Base-by-base conservation (phyloP, 2,888 invertebrate genomes). In the Cephonodes hylas region DNA sequence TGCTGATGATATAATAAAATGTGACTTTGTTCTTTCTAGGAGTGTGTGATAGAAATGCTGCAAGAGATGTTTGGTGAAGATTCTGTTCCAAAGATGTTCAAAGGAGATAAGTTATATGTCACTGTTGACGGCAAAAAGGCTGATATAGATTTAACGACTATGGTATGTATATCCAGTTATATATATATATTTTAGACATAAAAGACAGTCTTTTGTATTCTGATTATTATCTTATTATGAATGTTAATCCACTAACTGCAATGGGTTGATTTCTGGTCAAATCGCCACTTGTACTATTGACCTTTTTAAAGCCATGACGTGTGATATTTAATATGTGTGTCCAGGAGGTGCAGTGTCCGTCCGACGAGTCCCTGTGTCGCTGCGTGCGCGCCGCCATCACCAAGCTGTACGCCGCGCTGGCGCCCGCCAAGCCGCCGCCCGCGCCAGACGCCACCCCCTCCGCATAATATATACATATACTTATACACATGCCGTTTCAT, bases 11-110 rank as follows among this genome's bases (percentile, higher is more conserved):
- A 4, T 23, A 23, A 45, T 23, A 5, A 22, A 10, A 8, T n/a
- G 4, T 4, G 18, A 1, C 13, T 31, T 34, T 62, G 10, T 60
- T n/a, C 18, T 59, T 81, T 80, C 2, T 81, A 95, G 94, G 97
- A 97, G 85, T 97, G 97, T 78, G 93, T 97, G 27, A 96, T 97
- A 69, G 97, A 97, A 86, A 96, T 97, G 95, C 77, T 98, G 25
- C 96, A 96, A 78, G 99, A 99, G 80, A 99, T 99, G 96, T 99
- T 98, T 90, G 99, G 99, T 0, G 96, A 97, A 74, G 97, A 96
- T 74, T 96, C 98, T 0, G 97, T 99, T 46, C 97, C 97, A 8
- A 98, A 98, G 91, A 95, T 98, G 81, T 97, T 98, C 83, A 97
- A 97, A 83, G 98, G 97, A 0, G 98, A 99, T 77, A 95, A 96